Conservation (phyloP, 2,797 vertebrate species). For the Gymnoscopelus microlampas region DNA sequence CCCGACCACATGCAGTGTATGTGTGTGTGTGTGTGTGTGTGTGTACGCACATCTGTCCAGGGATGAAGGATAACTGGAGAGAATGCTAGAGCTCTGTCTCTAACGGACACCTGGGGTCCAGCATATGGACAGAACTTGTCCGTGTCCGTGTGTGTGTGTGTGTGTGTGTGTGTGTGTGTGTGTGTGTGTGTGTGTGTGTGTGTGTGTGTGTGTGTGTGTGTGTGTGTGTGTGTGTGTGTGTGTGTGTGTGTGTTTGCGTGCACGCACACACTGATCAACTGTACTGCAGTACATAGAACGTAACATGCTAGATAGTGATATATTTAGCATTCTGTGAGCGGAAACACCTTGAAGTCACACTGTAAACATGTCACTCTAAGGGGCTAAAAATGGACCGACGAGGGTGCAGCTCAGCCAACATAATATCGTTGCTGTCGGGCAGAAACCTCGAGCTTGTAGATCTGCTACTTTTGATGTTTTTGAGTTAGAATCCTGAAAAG, state of each 20-base stretch:
- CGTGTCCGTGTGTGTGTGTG: neutral
- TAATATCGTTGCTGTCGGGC: no score
- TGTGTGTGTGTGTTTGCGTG: neutral
- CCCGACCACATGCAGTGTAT: conserved; percentile 23
- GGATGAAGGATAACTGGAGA: conserved; percentile 50
- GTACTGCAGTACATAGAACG: no score
- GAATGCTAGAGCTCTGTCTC: conserved; percentile 26
- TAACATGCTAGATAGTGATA: no score
- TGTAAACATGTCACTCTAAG: no score
- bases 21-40: conserved; percentile 41
- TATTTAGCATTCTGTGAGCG: no score
- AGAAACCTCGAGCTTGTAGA: no score
- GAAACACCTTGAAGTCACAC: no score
- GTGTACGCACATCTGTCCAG: conserved; percentile 35
- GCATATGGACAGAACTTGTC: neutral
- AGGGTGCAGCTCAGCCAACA: no score
- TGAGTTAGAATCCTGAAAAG: no score
- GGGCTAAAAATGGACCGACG: no score
- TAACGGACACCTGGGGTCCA: neutral
- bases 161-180: neutral
- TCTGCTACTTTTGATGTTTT: no score
- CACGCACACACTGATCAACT: no score
- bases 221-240: conserved; percentile 4
- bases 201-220: neutral
- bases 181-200: neutral